Percentiles rank a stretch among this genome's conserved stretches.
These are phyloP conservation scores for Cryptoprocta ferox DNA, from an alignment of 2,797 vertebrate genomes.

Conservation along the genomic window DNA sequence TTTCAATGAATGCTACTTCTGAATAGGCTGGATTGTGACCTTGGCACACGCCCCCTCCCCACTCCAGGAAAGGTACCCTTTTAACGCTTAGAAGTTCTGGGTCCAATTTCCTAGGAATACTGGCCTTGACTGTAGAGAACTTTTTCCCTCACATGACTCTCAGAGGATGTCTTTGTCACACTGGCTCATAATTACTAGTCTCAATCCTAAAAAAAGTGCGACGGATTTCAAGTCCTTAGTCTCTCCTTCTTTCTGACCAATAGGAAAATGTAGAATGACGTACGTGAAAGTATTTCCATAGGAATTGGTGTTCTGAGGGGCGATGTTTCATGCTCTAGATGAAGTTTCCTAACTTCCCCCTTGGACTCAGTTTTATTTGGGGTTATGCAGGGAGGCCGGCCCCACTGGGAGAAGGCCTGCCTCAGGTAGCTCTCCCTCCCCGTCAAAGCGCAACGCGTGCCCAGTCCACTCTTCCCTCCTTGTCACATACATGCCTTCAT, in stretches of 20 bases:
- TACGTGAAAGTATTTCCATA: slow-evolving; percentile 54
- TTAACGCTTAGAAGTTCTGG: slow-evolving; percentile 72
- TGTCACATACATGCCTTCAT: neutral
- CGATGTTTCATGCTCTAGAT: slow-evolving; percentile 48
- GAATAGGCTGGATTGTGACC: neutral
- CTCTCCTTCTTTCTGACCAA: slow-evolving; percentile 54
- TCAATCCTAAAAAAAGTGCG: slow-evolving; percentile 71
- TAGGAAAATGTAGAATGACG: slow-evolving; percentile 75
- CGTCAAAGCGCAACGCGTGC: neutral
- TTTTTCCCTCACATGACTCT: neutral
- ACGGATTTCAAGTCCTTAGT: slow-evolving; percentile 13
- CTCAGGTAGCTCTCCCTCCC: slow-evolving; percentile 20
- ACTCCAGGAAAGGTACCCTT: slow-evolving; percentile 68
- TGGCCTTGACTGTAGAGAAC: slow-evolving; percentile 66
- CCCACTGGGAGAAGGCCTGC: slow-evolving; percentile 6
- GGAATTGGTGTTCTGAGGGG: slow-evolving; percentile 72
- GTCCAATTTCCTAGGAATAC: slow-evolving; percentile 41
- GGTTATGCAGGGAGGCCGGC: slow-evolving; percentile 47
- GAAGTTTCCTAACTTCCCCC: slow-evolving; percentile 29
- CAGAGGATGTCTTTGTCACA: slow-evolving; percentile 77
- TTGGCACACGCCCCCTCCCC: neutral
- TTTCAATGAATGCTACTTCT: neutral
- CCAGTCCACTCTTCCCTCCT: neutral
- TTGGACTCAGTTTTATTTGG: slow-evolving; percentile 28
- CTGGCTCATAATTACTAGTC: slow-evolving; percentile 74